phyloP scores from a whole-genome alignment of 2,797 vertebrate genomes.

The Setipinna tenuifilis region DNA sequence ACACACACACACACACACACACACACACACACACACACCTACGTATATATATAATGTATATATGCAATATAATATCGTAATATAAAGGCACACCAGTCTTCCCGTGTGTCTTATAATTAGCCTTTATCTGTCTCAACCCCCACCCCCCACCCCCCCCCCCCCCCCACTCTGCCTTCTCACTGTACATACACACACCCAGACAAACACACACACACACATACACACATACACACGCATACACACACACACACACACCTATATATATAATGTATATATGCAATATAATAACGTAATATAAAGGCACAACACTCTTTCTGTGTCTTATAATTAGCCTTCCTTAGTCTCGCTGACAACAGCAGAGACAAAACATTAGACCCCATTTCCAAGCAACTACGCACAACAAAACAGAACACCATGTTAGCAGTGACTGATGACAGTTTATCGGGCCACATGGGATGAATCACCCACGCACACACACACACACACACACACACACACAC shows the following conservation, averaged over 20 bases:
- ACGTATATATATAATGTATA: too few relatives aligned
- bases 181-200: not conserved
- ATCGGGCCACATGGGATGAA: constrained; percentile 35
- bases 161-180: not conserved
- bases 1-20: not conserved
- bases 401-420: constrained; percentile 42
- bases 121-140: not conserved
- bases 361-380: constrained; percentile 28
- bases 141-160: too few relatives aligned
- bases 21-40: not conserved
- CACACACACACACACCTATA: too few relatives aligned
- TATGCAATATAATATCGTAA: too few relatives aligned
- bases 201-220: too few relatives aligned
- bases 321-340: not conserved
- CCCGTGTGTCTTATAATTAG: not conserved
- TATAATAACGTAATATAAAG: too few relatives aligned
- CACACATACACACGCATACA: too few relatives aligned
- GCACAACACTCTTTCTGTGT: not conserved
- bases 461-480: constrained; percentile 7
- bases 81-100: too few relatives aligned
- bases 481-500: not conserved
- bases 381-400: constrained; percentile 34
- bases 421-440: not conserved
- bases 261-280: too few relatives aligned
- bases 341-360: not conserved